These are phyloP conservation scores for Anolis apletophallus DNA, from an alignment of 2,797 vertebrate genomes.

Conservation along the genomic window DNA sequence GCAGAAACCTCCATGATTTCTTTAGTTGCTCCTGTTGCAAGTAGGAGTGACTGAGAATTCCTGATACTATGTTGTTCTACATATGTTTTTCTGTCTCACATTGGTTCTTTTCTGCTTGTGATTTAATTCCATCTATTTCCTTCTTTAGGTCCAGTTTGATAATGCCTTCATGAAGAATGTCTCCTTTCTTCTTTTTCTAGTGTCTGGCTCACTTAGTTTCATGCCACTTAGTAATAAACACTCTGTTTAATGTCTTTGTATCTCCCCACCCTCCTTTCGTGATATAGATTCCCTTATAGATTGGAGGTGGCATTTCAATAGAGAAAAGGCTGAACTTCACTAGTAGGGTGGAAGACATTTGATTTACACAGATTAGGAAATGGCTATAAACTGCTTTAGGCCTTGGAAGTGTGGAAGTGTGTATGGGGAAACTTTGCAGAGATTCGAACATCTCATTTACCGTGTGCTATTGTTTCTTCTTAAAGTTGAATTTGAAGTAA, in stretches of 20 bases:
- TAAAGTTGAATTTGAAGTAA: constrained; percentile 26
- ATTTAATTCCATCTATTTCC: neutral
- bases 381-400: neutral
- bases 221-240: neutral
- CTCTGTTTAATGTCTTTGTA: neutral
- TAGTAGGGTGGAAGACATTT: neutral
- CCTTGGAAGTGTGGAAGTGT: neutral
- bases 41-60: too few relatives aligned
- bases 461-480: constrained; percentile 13
- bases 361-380: constrained; percentile 26
- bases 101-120: constrained; percentile 7
- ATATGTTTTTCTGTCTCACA: neutral
- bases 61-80: neutral
- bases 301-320: constrained; percentile 30
- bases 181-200: neutral
- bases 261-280: neutral
- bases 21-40: too few relatives aligned
- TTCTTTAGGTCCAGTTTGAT: neutral
- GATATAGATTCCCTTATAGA: constrained; percentile 17
- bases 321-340: neutral
- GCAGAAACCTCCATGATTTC: too few relatives aligned
- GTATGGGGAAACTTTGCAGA: neutral
- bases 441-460: constrained; percentile 11
- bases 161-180: neutral
- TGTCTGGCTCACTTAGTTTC: neutral